Conservation (phyloP, 2,888 invertebrate genomes). For the Lasioglossum leucozonium region DNA sequence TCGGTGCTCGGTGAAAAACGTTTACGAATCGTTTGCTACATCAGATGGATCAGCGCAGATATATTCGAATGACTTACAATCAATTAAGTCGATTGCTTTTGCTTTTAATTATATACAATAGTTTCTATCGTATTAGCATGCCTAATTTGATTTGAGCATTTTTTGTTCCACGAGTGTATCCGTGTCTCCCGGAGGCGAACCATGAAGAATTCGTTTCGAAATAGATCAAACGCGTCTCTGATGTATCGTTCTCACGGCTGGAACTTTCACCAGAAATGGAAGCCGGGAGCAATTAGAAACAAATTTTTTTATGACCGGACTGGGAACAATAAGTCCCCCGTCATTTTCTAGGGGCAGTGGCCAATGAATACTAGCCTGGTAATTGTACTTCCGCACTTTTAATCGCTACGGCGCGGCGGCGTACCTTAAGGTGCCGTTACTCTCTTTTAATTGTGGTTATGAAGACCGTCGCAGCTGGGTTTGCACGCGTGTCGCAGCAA, state of each 20-base stretch:
- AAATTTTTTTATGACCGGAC: slow-evolving; percentile 41
- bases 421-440: neutral
- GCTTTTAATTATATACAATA: neutral
- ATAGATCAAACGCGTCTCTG: neutral
- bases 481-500: neutral
- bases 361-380: neutral
- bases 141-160: neutral
- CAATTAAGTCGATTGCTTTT: neutral
- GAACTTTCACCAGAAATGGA: slow-evolving; percentile 54
- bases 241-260: neutral
- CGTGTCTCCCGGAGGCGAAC: neutral
- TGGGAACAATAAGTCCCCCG: slow-evolving; percentile 26
- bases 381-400: slow-evolving; percentile 28
- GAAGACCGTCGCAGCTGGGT: neutral
- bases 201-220: neutral
- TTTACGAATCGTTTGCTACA: neutral
- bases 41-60: neutral
- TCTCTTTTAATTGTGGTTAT: slow-evolving; percentile 5
- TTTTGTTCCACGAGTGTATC: neutral
- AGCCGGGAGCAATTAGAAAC: slow-evolving; percentile 49
- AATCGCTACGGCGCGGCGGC: neutral
- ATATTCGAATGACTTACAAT: neutral
- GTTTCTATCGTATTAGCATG: neutral
- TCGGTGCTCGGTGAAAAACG: neutral
- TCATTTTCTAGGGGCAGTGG: slow-evolving; percentile 46